Evolutionary conservation across 2,113 vertebrate species (phyloP).

Genomic region (Notechis scutatus): DNA sequence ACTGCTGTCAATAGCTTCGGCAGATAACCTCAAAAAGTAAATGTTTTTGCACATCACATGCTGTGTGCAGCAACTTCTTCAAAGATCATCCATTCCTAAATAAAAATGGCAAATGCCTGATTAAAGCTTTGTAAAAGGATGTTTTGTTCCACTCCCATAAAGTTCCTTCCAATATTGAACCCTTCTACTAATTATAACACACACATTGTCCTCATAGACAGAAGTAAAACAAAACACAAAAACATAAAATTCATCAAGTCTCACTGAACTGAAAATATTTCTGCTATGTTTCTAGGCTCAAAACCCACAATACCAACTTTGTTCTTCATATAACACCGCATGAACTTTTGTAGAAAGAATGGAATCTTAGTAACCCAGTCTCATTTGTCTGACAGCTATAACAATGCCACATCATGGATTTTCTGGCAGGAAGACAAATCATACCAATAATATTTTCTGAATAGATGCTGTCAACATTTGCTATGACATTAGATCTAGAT

Average conservation of each 20-base stretch:
- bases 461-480: constrained; percentile 8
- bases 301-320: neutral
- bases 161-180: neutral
- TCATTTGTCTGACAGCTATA: neutral
- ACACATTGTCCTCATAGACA: neutral
- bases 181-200: neutral
- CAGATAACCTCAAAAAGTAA: neutral
- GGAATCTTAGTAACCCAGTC: neutral
- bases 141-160: neutral
- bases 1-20: neutral
- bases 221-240: neutral
- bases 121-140: neutral
- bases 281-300: neutral
- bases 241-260: neutral
- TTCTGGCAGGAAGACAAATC: neutral
- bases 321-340: neutral
- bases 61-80: neutral
- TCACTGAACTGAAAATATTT: neutral
- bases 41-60: neutral
- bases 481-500: neutral
- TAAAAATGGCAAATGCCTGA: neutral
- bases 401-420: neutral
- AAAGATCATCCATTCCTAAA: neutral
- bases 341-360: neutral
- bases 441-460: neutral